Evolutionary conservation across 2,888 invertebrate species (phyloP).

Genomic region (Mythimna albipuncta): DNA sequence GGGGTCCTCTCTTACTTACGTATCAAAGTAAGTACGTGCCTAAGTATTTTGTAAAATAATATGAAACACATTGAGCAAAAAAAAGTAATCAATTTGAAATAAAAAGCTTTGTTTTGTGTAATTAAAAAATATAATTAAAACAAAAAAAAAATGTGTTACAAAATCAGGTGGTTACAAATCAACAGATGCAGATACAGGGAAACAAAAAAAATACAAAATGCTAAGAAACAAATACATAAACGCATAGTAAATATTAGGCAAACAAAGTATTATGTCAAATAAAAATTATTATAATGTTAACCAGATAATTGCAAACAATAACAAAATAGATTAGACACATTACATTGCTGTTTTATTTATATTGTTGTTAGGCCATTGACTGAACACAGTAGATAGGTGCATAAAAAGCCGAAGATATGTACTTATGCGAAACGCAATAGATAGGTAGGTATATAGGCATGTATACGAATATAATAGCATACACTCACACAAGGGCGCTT

Average conservation of each 20-base stretch:
- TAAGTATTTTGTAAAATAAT: slow-evolving; percentile 7
- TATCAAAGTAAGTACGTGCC: background rate
- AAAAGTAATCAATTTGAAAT: slow-evolving; percentile 38
- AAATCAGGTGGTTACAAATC: slow-evolving; percentile 47
- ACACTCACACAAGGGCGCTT: slow-evolving; percentile 65
- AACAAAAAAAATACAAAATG: slow-evolving; percentile 33
- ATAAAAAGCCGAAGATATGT: slow-evolving; percentile 57
- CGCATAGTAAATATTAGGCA: slow-evolving; percentile 33
- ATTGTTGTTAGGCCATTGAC: slow-evolving; percentile 68
- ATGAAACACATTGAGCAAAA: slow-evolving; percentile 3
- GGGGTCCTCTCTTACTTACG: background rate
- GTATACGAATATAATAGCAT: slow-evolving; percentile 52
- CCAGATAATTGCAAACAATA: slow-evolving; percentile 49
- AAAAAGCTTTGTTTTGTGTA: slow-evolving; percentile 58
- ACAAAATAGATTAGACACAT: slow-evolving; percentile 42
- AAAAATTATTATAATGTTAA: slow-evolving; percentile 38
- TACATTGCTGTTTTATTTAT: slow-evolving; percentile 54
- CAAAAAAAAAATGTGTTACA: slow-evolving; percentile 52
- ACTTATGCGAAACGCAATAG: slow-evolving; percentile 52
- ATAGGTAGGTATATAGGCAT: slow-evolving; percentile 41
- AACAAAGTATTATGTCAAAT: slow-evolving; percentile 30
- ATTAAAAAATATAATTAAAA: slow-evolving; percentile 63
- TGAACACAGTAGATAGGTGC: slow-evolving; percentile 59
- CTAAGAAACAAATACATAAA: slow-evolving; percentile 43
- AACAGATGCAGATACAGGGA: slow-evolving; percentile 38